These are phyloP conservation scores for Alexandromys oeconomus DNA, from an alignment of 2,797 vertebrate genomes.

Conservation along the genomic window DNA sequence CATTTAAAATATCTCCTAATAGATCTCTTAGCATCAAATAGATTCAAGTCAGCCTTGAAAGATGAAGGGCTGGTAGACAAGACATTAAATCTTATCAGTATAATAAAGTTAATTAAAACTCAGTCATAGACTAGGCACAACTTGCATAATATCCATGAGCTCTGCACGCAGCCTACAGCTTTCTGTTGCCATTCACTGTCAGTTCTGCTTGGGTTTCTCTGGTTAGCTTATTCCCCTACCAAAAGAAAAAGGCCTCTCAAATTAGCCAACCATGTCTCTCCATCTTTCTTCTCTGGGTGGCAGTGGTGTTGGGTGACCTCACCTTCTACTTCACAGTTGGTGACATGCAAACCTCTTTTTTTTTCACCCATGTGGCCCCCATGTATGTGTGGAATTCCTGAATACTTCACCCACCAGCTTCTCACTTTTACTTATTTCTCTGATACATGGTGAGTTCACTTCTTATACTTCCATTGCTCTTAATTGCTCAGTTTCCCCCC, in stretches of 20 bases:
- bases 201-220: neutral
- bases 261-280: neutral
- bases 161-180: neutral
- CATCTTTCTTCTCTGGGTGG: neutral
- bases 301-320: neutral
- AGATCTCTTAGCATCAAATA: slow-evolving; percentile 31
- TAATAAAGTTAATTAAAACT: slow-evolving; percentile 67
- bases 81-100: neutral
- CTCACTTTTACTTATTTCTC: neutral
- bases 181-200: neutral
- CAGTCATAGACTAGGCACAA: neutral
- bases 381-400: rapidly evolving
- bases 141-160: neutral
- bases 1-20: slow-evolving; percentile 52
- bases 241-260: neutral
- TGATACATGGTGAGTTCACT: rapidly evolving
- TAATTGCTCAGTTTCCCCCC: neutral
- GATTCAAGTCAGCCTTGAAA: neutral
- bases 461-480: neutral
- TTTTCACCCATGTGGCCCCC: rapidly evolving
- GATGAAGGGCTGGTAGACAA: slow-evolving; percentile 7
- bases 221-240: neutral
- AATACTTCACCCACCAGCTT: rapidly evolving
- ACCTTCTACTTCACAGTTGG: neutral
- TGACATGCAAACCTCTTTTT: neutral